phyloP scores from a whole-genome alignment of 2,888 invertebrate genomes.

The Drosophila sordidula region DNA sequence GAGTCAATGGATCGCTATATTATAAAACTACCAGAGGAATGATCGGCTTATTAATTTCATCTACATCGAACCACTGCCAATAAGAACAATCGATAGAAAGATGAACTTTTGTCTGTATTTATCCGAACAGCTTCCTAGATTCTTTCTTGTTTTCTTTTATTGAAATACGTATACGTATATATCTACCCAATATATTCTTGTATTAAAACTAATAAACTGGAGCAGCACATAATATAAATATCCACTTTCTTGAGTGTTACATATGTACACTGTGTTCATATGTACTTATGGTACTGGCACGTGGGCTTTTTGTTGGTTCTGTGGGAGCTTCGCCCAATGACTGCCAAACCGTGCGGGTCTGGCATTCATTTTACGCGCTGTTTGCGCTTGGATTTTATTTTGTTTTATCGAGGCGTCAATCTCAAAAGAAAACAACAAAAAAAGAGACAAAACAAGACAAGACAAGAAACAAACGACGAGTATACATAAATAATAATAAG shows the following conservation, averaged over 20 bases:
- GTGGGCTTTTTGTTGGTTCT: constrained; percentile 53
- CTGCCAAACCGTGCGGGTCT: constrained; percentile 47
- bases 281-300: constrained; percentile 12
- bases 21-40: too few relatives aligned
- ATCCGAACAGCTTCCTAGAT: too few relatives aligned
- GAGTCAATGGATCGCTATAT: too few relatives aligned
- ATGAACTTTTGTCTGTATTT: too few relatives aligned
- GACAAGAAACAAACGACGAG: constrained; percentile 24
- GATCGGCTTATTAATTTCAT: too few relatives aligned
- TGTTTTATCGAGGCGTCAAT: constrained; percentile 69
- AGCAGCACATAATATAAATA: not conserved
- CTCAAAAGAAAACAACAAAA: constrained; percentile 42
- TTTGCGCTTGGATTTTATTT: constrained; percentile 44
- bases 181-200: not conserved
- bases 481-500: constrained; percentile 49
- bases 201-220: too few relatives aligned
- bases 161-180: not conserved
- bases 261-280: too few relatives aligned
- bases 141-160: not conserved
- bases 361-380: constrained; percentile 50
- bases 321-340: constrained; percentile 40
- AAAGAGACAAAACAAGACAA: constrained; percentile 24
- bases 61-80: too few relatives aligned
- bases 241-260: not conserved
- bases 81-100: too few relatives aligned